These are phyloP conservation scores for Lophius piscatorius DNA, from an alignment of 2,113 vertebrate species.

Conservation along the genomic window DNA sequence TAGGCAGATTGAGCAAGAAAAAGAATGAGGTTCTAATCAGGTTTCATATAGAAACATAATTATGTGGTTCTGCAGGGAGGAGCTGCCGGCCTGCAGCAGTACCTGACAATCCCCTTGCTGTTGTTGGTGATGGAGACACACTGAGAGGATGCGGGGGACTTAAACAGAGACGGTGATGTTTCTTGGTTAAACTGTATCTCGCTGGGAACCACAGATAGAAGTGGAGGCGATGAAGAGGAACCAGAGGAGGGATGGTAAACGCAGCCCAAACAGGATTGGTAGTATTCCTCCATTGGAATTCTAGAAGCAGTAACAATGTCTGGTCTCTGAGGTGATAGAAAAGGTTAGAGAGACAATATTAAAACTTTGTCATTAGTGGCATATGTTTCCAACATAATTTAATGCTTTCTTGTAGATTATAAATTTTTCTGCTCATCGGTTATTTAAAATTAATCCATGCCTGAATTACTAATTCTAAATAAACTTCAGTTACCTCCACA, in stretches of 20 bases:
- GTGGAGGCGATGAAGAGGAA: conserved; percentile 21
- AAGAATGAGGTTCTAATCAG: not conserved
- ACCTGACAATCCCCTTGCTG: conserved; percentile 85
- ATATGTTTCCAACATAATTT: not conserved
- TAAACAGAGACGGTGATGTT: not conserved
- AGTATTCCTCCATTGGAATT: conserved; percentile 80
- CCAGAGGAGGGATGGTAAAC: conserved; percentile 5
- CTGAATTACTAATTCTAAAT: too few species aligned
- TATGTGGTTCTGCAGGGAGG: not conserved
- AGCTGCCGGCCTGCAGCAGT: not conserved
- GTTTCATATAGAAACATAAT: not conserved
- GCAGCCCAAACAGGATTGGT: conserved; percentile 48
- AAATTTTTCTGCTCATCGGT: too few species aligned
- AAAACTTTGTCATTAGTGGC: not conserved
- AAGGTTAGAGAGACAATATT: not conserved
- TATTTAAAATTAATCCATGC: too few species aligned
- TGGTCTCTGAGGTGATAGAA: conserved; percentile 23
- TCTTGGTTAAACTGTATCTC: conserved; percentile 86
- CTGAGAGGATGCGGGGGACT: conserved; percentile 30
- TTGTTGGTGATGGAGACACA: conserved; percentile 87
- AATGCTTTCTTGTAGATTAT: not conserved
- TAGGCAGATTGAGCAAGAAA: not conserved
- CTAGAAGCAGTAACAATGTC: conserved; percentile 27
- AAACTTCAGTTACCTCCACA: too few species aligned
- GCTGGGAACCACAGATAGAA: conserved; percentile 78